Evolutionary conservation across 2,888 invertebrate species (phyloP).

Genomic region (Rhagophthalmus giganteus): DNA sequence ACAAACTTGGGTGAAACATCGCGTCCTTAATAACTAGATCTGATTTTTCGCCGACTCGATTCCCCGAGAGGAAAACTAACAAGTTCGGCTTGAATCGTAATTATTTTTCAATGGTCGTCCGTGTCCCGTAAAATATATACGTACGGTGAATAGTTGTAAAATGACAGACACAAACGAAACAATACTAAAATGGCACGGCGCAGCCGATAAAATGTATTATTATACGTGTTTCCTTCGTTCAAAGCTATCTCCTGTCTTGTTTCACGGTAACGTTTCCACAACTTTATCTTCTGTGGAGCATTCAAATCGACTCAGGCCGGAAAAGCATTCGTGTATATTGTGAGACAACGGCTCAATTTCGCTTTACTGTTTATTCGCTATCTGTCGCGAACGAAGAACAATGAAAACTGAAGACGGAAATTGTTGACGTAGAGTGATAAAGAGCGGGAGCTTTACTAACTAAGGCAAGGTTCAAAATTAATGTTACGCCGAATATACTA

Average conservation of each 20-base stretch:
- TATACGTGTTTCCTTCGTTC: constrained; percentile 36
- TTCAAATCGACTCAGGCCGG: constrained; percentile 38
- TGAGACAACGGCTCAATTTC: constrained; percentile 27
- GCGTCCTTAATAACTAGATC: no score
- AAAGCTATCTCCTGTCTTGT: constrained; percentile 34
- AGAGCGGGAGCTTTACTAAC: constrained; percentile 3
- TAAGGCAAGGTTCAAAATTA: no score
- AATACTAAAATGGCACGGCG: constrained; percentile 21
- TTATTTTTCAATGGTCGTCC: no score
- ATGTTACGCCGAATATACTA: no score
- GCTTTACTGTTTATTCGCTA: constrained; percentile 24
- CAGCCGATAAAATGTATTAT: constrained; percentile 38
- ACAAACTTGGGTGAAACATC: no score
- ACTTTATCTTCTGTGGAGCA: constrained; percentile 37
- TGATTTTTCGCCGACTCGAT: no score
- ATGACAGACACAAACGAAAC: constrained; percentile 16
- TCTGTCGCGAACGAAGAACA: constrained; percentile 17
- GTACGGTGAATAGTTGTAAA: constrained; percentile 8
- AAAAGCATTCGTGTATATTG: constrained; percentile 33
- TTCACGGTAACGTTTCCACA: constrained; percentile 32
- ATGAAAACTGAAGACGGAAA: constrained; percentile 19
- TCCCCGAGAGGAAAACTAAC: no score
- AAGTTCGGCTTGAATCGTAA: no score
- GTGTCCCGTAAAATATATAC: no score
- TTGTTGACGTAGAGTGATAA: constrained; percentile 23